Base-by-base conservation (phyloP, 2,113 vertebrate genomes). In the Halichoerus grypus region DNA sequence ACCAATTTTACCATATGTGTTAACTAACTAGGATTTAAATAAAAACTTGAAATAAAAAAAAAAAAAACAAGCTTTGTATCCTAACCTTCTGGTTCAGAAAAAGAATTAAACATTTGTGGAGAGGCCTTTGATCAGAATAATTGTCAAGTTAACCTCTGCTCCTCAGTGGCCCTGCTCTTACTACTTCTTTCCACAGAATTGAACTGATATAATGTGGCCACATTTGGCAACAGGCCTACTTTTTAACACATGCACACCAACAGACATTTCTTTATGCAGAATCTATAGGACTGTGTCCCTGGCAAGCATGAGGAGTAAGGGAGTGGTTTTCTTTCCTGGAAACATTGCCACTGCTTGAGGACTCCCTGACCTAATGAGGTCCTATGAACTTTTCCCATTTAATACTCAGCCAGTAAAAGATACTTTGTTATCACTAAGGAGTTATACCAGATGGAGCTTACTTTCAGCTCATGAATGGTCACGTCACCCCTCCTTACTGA, bases 81-180 rank as follows among this genome's bases (percentile, higher is more conserved):
- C 59, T 79, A 77, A 55, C 74, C 21, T 76, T 90, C 31, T 91
- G n/a, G 31, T 83, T 61, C 71, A 91, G 77, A 71, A 95, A 88
- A 91, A 59, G 19, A 89, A 74, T 65, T 79, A 91, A 72, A 69
- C 2, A 42, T 77, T 55, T 59, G 71, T 51, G 57, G 26, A 63
- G 69, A 90, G 42, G 7, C 28, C 21, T 76, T 79, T 74, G 13
- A 19, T 76, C 3, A 31, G 18, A 36, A 8, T 69, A 8, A 67
- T 57, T 87, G 15, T 55, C 10, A 19, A 1, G 6, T 72, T 49
- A 57, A 21, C 26, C 13, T 39, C 55, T 36, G 15, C 26, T 33
- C 11, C 9, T 67, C 3, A 51, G 26, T 36, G 26, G 16, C 21
- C 9, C 69, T 74, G 18, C 12, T 36, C n/a, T 33, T 69, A 6